Evolutionary conservation across 2,888 invertebrate species (phyloP).

Genomic region (Cantharis rufa): DNA sequence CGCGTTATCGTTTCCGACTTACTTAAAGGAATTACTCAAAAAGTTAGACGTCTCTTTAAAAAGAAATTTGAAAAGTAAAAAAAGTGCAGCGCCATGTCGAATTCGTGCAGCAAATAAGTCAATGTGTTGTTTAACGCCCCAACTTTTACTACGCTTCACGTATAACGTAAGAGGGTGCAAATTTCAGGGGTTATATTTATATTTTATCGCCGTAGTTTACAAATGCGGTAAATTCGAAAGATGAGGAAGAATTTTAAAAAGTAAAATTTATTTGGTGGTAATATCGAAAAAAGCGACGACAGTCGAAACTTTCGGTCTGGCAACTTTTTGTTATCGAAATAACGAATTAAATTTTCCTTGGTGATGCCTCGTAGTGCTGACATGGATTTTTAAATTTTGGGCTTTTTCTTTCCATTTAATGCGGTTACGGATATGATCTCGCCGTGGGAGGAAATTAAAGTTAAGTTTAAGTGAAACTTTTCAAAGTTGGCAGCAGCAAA

Average conservation of each 20-base stretch:
- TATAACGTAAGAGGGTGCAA: constrained; percentile 18
- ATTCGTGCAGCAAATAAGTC: constrained; percentile 20
- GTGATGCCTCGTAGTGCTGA: neutral
- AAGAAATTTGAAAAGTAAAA: neutral
- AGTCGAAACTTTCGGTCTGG: neutral
- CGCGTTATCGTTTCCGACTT: constrained; percentile 9
- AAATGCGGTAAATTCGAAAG: neutral
- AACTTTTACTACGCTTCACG: constrained; percentile 23
- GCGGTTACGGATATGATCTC: constrained; percentile 15
- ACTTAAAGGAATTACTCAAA: constrained; percentile 2
- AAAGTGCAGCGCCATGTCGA: constrained; percentile 8
- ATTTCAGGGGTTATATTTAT: constrained; percentile 13
- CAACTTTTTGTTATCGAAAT: neutral
- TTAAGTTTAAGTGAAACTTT: constrained; percentile 15
- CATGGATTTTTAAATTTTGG: neutral
- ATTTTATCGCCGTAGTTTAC: constrained; percentile 9
- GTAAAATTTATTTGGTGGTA: neutral
- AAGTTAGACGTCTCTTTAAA: neutral
- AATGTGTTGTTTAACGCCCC: constrained; percentile 21
- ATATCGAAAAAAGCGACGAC: neutral
- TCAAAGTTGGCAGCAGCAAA: constrained; percentile 8
- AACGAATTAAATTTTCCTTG: neutral
- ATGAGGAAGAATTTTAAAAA: neutral
- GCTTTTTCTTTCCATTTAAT: neutral
- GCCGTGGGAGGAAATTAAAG: constrained; percentile 17